These are phyloP conservation scores for Automeris io DNA, from an alignment of 2,888 invertebrate genomes.

Conservation along the genomic window DNA sequence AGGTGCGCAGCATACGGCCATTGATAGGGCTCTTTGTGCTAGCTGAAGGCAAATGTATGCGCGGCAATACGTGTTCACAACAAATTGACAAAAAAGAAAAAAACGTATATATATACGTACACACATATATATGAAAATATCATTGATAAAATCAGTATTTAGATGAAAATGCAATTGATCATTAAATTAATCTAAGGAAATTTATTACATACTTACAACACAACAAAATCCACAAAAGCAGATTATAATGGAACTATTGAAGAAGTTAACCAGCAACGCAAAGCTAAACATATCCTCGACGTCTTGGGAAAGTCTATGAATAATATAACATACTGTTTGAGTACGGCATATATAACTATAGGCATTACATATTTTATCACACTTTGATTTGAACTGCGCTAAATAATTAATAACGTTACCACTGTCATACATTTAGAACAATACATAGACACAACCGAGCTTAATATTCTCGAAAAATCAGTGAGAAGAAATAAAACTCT, in stretches of 20 bases:
- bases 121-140: not conserved
- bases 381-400: too few species aligned
- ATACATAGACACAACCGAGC: too few species aligned
- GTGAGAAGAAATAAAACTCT: too few species aligned
- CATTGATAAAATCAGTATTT: not conserved
- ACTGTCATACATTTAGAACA: too few species aligned
- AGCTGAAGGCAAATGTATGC: too few species aligned
- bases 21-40: too few species aligned
- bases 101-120: too few species aligned
- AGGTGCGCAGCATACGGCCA: too few species aligned
- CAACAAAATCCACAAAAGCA: slow-evolving; percentile 45
- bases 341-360: not conserved
- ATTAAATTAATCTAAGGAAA: not conserved
- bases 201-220: slow-evolving; percentile 29
- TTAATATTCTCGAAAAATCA: too few species aligned
- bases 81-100: too few species aligned
- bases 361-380: not conserved
- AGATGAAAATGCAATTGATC: not conserved
- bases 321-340: not conserved
- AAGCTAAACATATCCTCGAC: slow-evolving; percentile 45
- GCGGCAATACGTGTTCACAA: too few species aligned
- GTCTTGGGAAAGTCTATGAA: slow-evolving; percentile 35
- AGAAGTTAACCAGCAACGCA: slow-evolving; percentile 47
- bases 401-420: too few species aligned
- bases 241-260: slow-evolving; percentile 53